A percentile compares a stretch with the other conserved stretches of the same genome.
Evolutionary conservation across 2,113 vertebrate genomes (phyloP).

Genomic region (Megaceryle maxima): DNA sequence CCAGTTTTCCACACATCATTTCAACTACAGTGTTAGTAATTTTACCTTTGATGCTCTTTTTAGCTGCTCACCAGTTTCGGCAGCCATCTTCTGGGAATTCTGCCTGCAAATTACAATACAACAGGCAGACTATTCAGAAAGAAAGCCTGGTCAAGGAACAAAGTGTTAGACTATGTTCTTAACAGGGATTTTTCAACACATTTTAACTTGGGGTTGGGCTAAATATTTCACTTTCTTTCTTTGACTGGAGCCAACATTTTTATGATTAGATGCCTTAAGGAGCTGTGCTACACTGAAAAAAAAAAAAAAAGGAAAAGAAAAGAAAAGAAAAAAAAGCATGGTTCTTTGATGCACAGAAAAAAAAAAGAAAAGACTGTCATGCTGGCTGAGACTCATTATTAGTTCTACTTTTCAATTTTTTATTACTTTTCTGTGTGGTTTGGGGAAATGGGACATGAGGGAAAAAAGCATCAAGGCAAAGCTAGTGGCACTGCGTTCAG

Average conservation of each 20-base stretch:
- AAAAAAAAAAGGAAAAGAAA: background rate
- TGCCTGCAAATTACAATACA: background rate
- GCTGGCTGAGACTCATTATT: background rate
- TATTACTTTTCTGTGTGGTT: background rate
- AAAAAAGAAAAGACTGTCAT: background rate
- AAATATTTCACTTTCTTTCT: background rate
- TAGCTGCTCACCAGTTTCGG: background rate
- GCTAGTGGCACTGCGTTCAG: background rate
- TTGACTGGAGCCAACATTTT: background rate
- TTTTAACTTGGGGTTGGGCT: background rate
- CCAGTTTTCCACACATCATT: slow-evolving; percentile 13
- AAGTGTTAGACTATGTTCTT: background rate
- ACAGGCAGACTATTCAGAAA: background rate
- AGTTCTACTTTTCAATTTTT: slow-evolving; percentile 39
- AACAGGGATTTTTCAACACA: background rate
- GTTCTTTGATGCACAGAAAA: background rate
- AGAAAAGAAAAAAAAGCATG: background rate
- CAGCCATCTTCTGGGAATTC: slow-evolving; percentile 13
- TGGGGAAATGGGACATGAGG: background rate
- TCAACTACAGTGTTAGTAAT: background rate
- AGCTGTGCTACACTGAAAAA: background rate
- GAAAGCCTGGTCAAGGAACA: background rate
- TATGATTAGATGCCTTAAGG: background rate
- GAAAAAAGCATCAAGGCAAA: background rate
- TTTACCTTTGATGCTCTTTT: slow-evolving; percentile 18